Percentiles rank a stretch among this genome's conserved stretches.
phyloP scores from a whole-genome alignment of 1,140 invertebrate species.

The Teleogryllus occipitalis region DNA sequence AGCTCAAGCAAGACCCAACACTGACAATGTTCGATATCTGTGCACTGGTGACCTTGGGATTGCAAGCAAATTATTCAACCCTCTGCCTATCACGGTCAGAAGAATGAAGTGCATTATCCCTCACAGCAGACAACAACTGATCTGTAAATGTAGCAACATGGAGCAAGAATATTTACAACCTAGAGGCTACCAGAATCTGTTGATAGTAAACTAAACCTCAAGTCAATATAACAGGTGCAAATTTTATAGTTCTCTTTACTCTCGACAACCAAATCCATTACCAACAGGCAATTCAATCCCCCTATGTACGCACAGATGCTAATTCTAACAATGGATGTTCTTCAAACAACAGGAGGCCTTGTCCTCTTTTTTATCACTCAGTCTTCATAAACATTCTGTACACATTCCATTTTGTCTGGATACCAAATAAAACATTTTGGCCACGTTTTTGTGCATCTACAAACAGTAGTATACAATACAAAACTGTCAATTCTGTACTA shows the following conservation, averaged over 20 bases:
- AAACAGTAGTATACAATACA: background rate
- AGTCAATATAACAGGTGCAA: background rate
- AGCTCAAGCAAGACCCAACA: background rate
- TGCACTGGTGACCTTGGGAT: background rate
- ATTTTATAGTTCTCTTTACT: background rate
- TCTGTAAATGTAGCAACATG: background rate
- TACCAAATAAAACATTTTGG: background rate
- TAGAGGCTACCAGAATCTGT: background rate
- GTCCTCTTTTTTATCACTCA: background rate
- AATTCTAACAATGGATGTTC: background rate
- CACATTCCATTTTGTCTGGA: background rate
- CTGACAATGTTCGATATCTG: background rate
- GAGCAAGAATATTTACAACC: background rate
- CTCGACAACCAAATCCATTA: background rate
- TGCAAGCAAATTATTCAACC: background rate
- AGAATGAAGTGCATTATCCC: background rate
- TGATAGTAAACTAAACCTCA: background rate
- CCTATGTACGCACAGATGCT: background rate
- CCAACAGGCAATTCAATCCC: background rate
- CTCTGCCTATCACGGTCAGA: background rate
- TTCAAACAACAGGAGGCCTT: slow-evolving; percentile 3
- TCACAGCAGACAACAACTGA: background rate
- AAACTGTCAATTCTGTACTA: background rate
- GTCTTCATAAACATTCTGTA: background rate
- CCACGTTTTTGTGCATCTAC: background rate